Evolutionary conservation across 92 coral and sea anemone genomes (phyloP).

Genomic region (Bergia puertoricense): DNA sequence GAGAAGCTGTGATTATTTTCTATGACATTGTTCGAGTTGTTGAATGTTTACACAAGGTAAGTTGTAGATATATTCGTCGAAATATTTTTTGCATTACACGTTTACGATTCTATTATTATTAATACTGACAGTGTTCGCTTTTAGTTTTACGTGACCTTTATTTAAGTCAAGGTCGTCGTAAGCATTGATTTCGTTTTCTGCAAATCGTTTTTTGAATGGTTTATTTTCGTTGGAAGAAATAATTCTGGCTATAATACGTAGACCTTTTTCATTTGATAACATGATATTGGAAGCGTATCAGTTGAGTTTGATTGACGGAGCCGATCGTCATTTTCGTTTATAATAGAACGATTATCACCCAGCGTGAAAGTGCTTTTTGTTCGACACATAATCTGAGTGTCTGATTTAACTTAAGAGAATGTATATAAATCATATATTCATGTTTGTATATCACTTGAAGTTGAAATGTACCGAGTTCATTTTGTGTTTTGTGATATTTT

Average conservation of each 20-base stretch:
- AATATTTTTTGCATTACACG: neutral
- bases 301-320: too few species aligned
- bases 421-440: neutral
- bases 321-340: neutral
- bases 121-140: too few species aligned
- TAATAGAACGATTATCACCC: neutral
- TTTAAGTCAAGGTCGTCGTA: neutral
- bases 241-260: too few species aligned
- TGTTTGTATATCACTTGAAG: neutral
- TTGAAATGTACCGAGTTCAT: too few species aligned
- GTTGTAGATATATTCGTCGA: neutral
- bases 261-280: too few species aligned
- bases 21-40: conserved; percentile 98
- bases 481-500: neutral
- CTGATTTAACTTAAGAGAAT: neutral
- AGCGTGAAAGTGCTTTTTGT: conserved; percentile 6
- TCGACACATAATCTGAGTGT: neutral
- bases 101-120: neutral
- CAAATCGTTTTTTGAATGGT: too few species aligned
- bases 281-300: too few species aligned
- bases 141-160: neutral
- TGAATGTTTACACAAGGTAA: conserved; percentile 95
- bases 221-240: too few species aligned
- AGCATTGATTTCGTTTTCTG: too few species aligned
- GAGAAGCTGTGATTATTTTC: conserved; percentile 92